These are phyloP conservation scores for Zaprionus lineosus DNA, from an alignment of 2,888 invertebrate species.

Conservation along the genomic window DNA sequence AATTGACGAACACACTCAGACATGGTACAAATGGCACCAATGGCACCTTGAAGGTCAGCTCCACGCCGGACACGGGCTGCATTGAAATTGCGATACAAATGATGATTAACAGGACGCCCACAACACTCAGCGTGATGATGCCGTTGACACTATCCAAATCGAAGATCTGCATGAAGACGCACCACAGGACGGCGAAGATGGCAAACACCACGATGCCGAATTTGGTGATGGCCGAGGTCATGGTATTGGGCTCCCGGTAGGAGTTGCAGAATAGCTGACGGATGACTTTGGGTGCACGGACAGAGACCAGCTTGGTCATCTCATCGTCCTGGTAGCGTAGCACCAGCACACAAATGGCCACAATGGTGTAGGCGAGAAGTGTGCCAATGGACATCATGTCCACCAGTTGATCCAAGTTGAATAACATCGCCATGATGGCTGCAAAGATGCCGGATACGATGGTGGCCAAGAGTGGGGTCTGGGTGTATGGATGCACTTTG, in stretches of 20 bases:
- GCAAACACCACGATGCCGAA: slow-evolving; percentile 85
- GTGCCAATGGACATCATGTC: slow-evolving; percentile 99
- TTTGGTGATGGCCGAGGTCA: slow-evolving; percentile 87
- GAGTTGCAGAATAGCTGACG: slow-evolving; percentile 87
- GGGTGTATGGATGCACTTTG: slow-evolving; percentile 87
- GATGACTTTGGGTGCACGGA: slow-evolving; percentile 79
- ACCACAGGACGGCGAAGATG: slow-evolving; percentile 82
- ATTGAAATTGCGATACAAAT: slow-evolving; percentile 86
- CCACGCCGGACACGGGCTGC: slow-evolving; percentile 86
- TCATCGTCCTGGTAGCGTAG: slow-evolving; percentile 86
- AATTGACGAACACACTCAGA: slow-evolving; percentile 92
- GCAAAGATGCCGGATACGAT: slow-evolving; percentile 89
- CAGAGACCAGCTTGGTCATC: slow-evolving; percentile 78
- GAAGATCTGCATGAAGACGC: slow-evolving; percentile 66
- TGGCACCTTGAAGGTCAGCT: slow-evolving; percentile 91
- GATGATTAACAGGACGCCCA: slow-evolving; percentile 84
- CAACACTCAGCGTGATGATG: slow-evolving; percentile 83
- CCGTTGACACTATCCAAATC: slow-evolving; percentile 63
- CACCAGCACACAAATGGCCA: slow-evolving; percentile 94
- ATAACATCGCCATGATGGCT: slow-evolving; percentile 93
- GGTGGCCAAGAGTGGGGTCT: slow-evolving; percentile 92
- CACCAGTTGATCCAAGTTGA: slow-evolving; percentile 94
- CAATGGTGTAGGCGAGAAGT: slow-evolving; percentile 94
- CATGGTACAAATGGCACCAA: slow-evolving; percentile 93
- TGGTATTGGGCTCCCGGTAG: slow-evolving; percentile 86